Evolutionary conservation across 2,888 invertebrate genomes (phyloP), one percentile per base, ranked within the genome.

Genomic region (Eulithis testata): DNA sequence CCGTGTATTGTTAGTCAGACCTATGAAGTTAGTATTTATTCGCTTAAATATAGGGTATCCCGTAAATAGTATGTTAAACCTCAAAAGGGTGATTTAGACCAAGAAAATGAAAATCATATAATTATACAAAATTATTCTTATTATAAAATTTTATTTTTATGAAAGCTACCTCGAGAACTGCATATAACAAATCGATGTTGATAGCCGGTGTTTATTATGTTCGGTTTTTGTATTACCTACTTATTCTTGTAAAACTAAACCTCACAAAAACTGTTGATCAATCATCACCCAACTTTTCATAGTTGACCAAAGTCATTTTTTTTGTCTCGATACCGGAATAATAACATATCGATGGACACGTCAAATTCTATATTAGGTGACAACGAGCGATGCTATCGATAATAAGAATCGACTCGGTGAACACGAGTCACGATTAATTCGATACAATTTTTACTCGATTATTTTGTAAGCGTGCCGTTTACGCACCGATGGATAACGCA

Each of bases 331-430:
- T 73, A 77, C 70, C 72, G 72, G 74, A 76, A 80, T 79, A 73
- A 79, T 77, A 79, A 78, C 76, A 77, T 77, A 74, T 71, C 70
- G 73, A 68, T 73, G 73, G 67, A 61, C 68, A 68, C 73, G 80
- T 80, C 80, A 77, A 75, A 78, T 72, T 71, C 72, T 60, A 81
- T 80, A 63, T 69, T 58, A 74, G 65, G 70, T 66, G 76, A 78
- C 77, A 70, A 61, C 64, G 68, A 69, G 63, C 74, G 74, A 72
- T 76, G 79, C 76, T 76, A 68, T 69, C 65, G 60, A 60, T 73
- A 69, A 74, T 78, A 73, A 68, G 63, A 69, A 70, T 71, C 73
- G 76, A 74, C 66, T 69, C 73, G 72, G 55, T 79, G 78, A 72
- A 76, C 79, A 77, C 75, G 62, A 60, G 71, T 72, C 70, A 70